Base-by-base conservation (phyloP, 2,888 invertebrate genomes). In the Andrena trimmerana region DNA sequence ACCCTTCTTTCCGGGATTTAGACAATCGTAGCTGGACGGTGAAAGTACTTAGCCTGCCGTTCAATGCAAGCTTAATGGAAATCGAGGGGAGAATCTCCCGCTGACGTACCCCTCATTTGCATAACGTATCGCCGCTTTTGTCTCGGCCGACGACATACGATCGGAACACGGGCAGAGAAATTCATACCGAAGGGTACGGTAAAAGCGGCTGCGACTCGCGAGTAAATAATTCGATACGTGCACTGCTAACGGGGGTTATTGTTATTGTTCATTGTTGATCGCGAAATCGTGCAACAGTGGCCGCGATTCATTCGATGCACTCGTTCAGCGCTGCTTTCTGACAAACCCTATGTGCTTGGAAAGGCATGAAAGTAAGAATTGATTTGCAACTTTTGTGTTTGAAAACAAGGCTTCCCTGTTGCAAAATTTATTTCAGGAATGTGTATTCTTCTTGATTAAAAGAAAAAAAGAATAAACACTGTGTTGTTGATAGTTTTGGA, bases 111-210 rank as follows among this genome's bases (percentile, higher is more conserved):
- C 13, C 78, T 83, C 72, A 84, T 87, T 85, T 80, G 84, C 87
- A 88, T 88, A 88, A 88, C 68, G 81, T 88, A 88, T 85, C 73
- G 86, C 80, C 72, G 75, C 83, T 83, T 85, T 85, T 83, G 85
- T 78, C 31, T 72, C 74, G 80, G 71, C 83, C 70, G 73, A 76
- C 54, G 75, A 73, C 71, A 74, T 68, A 68, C 84, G 77, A 71
- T 63, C 54, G 24, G 72, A 52, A 33, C 33, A 31, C 57, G 59
- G 59, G 27, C 60, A 29, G 83, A 75, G 83, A 84, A 79, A 83
- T 57, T 68, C 75, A 48, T 75, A 54, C 74, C 10, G 36, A 33
- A 33, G 57, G 65, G 70, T 36, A 16, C 48, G 48, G 62, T 48
- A 73, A 65, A 71, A 63, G 66, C 52, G 42, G 57, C 42, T 48